Conservation (phyloP, 2,797 vertebrate species). For the Muscicapa comitata region DNA sequence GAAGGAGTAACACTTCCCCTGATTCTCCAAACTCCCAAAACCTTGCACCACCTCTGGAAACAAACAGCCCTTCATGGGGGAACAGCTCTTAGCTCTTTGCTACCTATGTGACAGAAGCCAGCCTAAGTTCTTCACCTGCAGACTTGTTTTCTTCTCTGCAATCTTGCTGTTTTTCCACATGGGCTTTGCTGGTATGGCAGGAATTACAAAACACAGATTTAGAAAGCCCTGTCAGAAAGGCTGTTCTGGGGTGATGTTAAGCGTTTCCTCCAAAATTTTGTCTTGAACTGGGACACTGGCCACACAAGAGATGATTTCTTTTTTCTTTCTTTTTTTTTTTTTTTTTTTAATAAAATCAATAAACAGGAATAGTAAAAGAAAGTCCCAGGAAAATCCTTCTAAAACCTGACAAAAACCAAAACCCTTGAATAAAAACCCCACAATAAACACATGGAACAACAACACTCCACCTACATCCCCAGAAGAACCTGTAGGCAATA, state of each 20-base stretch:
- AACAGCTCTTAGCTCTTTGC: background rate
- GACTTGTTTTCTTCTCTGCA: background rate
- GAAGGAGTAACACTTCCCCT: background rate
- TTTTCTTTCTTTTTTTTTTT: no score
- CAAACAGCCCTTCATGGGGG: background rate
- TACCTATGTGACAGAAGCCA: background rate
- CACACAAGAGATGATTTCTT: accelerated
- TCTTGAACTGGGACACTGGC: background rate
- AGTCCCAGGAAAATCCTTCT: background rate
- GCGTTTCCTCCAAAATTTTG: background rate
- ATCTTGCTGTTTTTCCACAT: background rate
- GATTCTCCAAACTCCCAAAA: background rate
- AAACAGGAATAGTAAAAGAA: background rate
- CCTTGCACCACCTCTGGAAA: background rate
- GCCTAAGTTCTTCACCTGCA: background rate
- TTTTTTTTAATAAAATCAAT: background rate
- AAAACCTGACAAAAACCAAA: accelerated
- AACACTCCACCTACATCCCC: background rate
- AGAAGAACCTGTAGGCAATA: background rate
- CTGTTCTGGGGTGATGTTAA: background rate
- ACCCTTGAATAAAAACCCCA: background rate
- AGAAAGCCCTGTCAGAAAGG: background rate
- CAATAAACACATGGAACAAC: background rate
- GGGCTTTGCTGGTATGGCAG: background rate
- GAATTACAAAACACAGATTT: background rate